Conservation (phyloP, 2,113 vertebrate species). For the Puma concolor region DNA sequence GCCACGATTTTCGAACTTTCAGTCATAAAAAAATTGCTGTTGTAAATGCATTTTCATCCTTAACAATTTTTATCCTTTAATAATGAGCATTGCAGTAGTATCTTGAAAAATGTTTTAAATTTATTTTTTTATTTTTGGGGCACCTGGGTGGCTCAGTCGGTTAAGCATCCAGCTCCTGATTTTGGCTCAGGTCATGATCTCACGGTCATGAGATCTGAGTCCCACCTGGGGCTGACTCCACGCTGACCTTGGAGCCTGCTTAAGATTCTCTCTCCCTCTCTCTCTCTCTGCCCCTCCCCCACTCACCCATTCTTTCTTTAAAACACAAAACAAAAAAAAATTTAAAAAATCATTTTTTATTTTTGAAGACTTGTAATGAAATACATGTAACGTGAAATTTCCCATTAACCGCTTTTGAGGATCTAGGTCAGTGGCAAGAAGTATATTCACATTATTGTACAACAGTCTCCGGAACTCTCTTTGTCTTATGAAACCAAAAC, state of each 20-base stretch:
- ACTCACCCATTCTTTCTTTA: no score
- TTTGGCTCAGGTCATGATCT: no score
- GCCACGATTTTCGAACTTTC: not conserved
- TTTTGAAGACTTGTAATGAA: not conserved
- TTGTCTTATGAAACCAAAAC: not conserved
- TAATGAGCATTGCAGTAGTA: not conserved
- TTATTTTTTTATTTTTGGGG: not conserved
- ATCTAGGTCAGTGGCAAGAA: not conserved
- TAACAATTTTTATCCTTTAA: not conserved
- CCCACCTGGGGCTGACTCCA: no score
- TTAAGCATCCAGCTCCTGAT: no score
- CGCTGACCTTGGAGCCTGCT: no score
- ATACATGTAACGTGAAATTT: not conserved
- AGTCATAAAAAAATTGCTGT: not conserved
- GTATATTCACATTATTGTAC: not conserved
- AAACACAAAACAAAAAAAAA: no score
- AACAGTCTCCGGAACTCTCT: not conserved
- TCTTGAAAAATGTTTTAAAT: not conserved
- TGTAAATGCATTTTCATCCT: not conserved
- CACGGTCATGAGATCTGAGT: no score
- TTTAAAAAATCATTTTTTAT: not conserved
- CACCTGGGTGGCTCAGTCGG: no score
- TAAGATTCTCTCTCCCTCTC: no score
- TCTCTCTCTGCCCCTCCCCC: not conserved
- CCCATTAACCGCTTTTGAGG: not conserved